Conservation (phyloP, 2,888 invertebrate genomes). For the Dynastes grantii region DNA sequence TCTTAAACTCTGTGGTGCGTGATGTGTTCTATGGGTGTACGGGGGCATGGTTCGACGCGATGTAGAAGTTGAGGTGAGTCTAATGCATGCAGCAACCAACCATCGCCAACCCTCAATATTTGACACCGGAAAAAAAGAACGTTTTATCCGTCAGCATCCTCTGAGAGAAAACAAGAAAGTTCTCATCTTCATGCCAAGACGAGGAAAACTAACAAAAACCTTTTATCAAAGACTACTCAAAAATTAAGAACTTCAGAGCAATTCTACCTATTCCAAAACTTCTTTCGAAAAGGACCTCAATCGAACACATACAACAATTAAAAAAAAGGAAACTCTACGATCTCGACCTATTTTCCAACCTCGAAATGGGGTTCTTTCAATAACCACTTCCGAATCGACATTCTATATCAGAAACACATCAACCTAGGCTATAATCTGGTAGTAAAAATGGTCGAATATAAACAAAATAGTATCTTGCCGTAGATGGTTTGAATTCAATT, state of each 20-base stretch:
- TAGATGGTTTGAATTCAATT: conserved; percentile 5
- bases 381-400: background rate
- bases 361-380: background rate
- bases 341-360: conserved; percentile 22
- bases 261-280: background rate
- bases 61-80: conserved; percentile 62
- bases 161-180: background rate
- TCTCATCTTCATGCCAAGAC: background rate
- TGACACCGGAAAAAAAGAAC: background rate
- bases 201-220: background rate
- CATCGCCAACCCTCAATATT: background rate
- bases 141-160: background rate
- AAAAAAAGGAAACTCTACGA: background rate
- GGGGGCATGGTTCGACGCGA: conserved; percentile 65
- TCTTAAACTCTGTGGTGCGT: conserved; percentile 60
- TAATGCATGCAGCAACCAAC: conserved; percentile 37
- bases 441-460: background rate
- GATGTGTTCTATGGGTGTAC: conserved; percentile 65
- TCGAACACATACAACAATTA: background rate
- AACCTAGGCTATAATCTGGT: background rate
- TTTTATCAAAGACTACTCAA: background rate
- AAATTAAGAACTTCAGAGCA: background rate
- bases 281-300: background rate
- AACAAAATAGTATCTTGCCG: background rate
- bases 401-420: background rate